Evolutionary conservation across 2,797 vertebrate genomes (phyloP), one percentile per base, ranked within the genome.

Genomic region (Steatocranus sp.): DNA sequence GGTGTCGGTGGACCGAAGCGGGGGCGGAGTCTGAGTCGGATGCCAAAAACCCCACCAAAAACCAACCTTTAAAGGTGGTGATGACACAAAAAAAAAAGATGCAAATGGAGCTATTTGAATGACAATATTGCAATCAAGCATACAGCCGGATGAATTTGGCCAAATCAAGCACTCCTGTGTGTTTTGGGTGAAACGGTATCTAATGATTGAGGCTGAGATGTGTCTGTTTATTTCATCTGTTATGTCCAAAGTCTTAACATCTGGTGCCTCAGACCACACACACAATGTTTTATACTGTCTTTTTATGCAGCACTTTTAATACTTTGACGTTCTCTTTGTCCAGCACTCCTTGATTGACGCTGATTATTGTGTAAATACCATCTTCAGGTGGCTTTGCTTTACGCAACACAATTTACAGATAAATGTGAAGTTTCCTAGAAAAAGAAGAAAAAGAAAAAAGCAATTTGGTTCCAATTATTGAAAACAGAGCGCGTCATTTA

Each of bases 1-100:
- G 0, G 98, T 99, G 91, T 95, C 97, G 0, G 98, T 99, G 93
- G 98, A 98, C 93, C 96, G 98, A 7, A 99, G 98, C 23, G 97
- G 98, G 3, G 98, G 98, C 3, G 98, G 98, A 49, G 94, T 99
- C 91, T 99, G 95, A 98, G 58, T 56, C n/a, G 5, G 20, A 49
- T 12, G 53, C 43, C 56, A 15, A 81, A 18, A 49, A 12, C 8
- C 1, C 34, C 12, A 23, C 32, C 7, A 1, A 12, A 7, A 5
- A 3, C 0, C 30, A 70, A 66, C 14, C 15, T 79, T 56, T 32
- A 17, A 66, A 51, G 63, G 79, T 76, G 38, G 36, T 15, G 20
- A 79, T 23, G 20, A 46, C 6, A 54, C 5, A 2, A 6, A 18
- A 25, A 34, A 23, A 48, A 51, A 49, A 76, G 76, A 86, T 88